Evolutionary conservation across 2,113 vertebrate genomes (phyloP).

Genomic region (Petrocephalus microphthalmus): DNA sequence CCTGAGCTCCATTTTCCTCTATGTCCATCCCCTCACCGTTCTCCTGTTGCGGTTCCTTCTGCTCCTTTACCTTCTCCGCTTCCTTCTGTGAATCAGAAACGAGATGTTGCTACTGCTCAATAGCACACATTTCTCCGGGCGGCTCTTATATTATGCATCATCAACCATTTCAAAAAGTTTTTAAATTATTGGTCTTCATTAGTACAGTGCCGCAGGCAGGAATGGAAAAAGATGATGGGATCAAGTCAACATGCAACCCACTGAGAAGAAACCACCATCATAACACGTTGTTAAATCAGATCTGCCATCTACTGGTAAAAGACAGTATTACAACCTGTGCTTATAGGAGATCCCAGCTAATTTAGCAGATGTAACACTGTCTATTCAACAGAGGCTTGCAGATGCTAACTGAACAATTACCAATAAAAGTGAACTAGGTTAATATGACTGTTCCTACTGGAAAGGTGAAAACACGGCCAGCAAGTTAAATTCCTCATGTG

Average conservation of each 20-base stretch:
- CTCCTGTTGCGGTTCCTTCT: constrained; percentile 36
- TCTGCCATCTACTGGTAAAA: constrained; percentile 12
- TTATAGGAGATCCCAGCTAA: neutral
- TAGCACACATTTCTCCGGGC: neutral
- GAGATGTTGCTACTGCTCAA: neutral
- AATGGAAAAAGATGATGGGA: neutral
- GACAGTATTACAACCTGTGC: neutral
- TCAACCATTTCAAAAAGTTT: neutral
- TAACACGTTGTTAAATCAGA: neutral
- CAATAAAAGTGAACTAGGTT: neutral
- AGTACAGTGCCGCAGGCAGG: neutral
- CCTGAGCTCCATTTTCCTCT: constrained; percentile 46
- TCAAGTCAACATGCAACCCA: neutral
- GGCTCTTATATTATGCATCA: neutral
- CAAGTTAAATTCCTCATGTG: neutral
- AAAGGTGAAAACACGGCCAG: neutral
- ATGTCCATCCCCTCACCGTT: constrained; percentile 51
- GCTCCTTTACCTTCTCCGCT: constrained; percentile 35
- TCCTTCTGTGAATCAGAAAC: constrained; percentile 50
- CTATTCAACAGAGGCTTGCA: neutral
- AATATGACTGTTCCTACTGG: neutral
- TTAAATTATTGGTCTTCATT: neutral
- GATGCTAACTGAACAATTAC: neutral
- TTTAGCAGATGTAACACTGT: neutral
- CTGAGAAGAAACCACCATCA: neutral